Percentiles rank a stretch among this genome's conserved stretches.
Evolutionary conservation across 1,140 invertebrate species (phyloP).

Genomic region (Drosophila ercepeae): DNA sequence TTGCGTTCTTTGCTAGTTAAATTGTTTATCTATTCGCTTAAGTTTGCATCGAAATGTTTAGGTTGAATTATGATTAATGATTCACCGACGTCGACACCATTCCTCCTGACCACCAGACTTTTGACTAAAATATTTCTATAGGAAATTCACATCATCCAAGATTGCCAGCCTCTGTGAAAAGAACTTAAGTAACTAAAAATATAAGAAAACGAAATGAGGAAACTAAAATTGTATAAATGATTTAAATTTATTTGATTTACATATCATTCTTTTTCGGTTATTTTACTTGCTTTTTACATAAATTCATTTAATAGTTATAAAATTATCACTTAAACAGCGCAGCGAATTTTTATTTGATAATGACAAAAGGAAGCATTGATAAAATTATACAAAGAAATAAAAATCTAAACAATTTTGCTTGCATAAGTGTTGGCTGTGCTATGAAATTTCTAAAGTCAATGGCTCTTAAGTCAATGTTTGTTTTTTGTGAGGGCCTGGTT

Average conservation of each 20-base stretch:
- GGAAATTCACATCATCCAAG: constrained; percentile 1
- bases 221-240: constrained; percentile 65
- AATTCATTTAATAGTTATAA: constrained; percentile 78
- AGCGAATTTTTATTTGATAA: constrained; percentile 38
- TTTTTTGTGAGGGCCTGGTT: constrained; percentile 2
- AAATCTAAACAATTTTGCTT: constrained; percentile 8
- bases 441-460: neutral
- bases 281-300: constrained; percentile 70
- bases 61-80: constrained; percentile 5
- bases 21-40: constrained; percentile 52
- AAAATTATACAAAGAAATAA: constrained; percentile 34
- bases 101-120: neutral
- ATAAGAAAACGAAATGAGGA: constrained; percentile 17
- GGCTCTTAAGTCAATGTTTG: constrained; percentile 9
- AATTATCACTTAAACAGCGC: constrained; percentile 79
- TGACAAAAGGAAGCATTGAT: constrained; percentile 47
- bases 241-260: constrained; percentile 67
- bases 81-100: neutral
- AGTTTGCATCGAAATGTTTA: constrained; percentile 37
- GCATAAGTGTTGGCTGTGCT: neutral
- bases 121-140: constrained; percentile 29
- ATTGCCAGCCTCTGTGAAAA: constrained; percentile 8
- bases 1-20: constrained; percentile 49
- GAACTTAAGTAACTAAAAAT: constrained; percentile 6
- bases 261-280: constrained; percentile 35